A percentile compares a stretch with the other conserved stretches of the same genome.
Conservation (phyloP, 2,797 vertebrate genomes). For the Mormyrus hasselquistii region DNA sequence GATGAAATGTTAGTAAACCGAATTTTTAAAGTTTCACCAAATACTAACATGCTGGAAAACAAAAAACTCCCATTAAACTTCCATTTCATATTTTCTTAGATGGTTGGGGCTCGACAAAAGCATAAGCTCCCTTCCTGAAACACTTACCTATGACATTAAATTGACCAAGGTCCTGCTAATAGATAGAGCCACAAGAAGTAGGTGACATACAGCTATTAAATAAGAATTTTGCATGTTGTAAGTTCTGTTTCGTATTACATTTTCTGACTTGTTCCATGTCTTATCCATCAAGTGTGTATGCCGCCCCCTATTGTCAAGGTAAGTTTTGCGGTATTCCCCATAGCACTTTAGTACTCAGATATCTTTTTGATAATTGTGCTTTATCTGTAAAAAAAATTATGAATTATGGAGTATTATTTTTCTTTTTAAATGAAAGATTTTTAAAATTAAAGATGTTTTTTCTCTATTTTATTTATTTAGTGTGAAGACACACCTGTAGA, state of each 20-base stretch:
- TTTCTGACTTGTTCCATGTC: not conserved
- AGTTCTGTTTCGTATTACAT: not conserved
- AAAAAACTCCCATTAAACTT: not conserved
- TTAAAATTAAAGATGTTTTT: not conserved
- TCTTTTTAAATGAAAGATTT: not conserved
- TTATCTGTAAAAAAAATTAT: not conserved
- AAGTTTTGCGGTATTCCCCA: not conserved
- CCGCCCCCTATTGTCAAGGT: not conserved
- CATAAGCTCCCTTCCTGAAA: slow-evolving; percentile 26
- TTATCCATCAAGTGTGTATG: not conserved
- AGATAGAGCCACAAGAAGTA: slow-evolving; percentile 29
- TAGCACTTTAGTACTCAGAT: not conserved
- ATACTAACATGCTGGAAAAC: not conserved
- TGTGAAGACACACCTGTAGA: slow-evolving; percentile 17
- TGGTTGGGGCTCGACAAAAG: slow-evolving; percentile 31
- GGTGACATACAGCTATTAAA: not conserved
- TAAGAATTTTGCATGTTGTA: not conserved
- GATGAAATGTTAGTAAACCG: slow-evolving; percentile 34
- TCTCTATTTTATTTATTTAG: not conserved
- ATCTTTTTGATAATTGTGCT: not conserved
- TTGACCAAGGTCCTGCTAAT: slow-evolving; percentile 29
- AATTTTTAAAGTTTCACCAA: not conserved
- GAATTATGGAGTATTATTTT: not conserved
- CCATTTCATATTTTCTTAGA: slow-evolving; percentile 25
- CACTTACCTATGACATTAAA: slow-evolving; percentile 1